Evolutionary conservation across 2,113 vertebrate genomes (phyloP), one percentile per base, ranked within the genome.

Genomic region (Nannospalax galili): DNA sequence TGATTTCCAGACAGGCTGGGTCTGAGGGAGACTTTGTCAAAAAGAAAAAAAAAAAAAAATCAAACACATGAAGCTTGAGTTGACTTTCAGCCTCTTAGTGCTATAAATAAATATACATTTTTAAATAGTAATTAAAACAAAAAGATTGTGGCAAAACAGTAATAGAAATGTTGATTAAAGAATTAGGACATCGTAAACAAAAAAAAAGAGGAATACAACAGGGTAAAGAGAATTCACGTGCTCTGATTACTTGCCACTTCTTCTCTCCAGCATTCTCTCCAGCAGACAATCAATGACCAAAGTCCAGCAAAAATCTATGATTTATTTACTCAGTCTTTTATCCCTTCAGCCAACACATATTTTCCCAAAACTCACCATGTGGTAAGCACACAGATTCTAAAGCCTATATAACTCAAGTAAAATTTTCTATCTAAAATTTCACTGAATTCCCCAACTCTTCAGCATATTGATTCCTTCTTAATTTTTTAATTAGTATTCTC

Each of bases 281-380:
- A 19, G 19, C 10, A 73, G 26, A 1, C 17, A 70, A 16, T 58
- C 42, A 93, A 2, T 90, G 84, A 48, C 72, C 65, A 70, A 95
- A 90, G 92, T 96, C 45, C 56, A 94, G n/a, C 2, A 56, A n/a
- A 72, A 94, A 91, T 14, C 56, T 14, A 24, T 7, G 16, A 7
- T 84, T 84, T 90, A 75, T 90, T 93, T 88, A 77, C 56, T 96
- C 48, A 90, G 5, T 24, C 17, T 89, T 78, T 93, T 91, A 48
- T 82, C 15, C 1, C 32, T n/a, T 75, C 30, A 73, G n/a, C n/a
- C 45, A 93, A 45, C 37, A 72, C 74, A 81, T 84, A 87, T 77
- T 95, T 96, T 82, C 84, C 28, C 14, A 60, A 1, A 19, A 60
- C 20, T 5, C 75, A 73, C 30, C 35, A 35, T 72, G 0, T 80